Evolutionary conservation across 2,888 invertebrate genomes (phyloP), one percentile per base, ranked within the genome.

Genomic region (Eupithecia centaureata): DNA sequence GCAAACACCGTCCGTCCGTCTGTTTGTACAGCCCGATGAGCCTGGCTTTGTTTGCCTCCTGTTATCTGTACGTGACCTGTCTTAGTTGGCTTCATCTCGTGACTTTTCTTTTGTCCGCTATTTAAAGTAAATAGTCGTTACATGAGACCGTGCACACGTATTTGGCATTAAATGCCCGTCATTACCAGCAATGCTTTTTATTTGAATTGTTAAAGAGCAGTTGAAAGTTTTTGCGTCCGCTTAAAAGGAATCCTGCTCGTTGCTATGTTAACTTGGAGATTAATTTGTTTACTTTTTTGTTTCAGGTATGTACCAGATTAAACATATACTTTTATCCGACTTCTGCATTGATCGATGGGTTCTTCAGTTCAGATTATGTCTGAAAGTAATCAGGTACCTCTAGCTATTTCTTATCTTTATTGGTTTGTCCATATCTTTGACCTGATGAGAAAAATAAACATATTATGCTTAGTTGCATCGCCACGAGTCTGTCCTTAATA

Each of bases 21-120:
- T 90, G 86, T 92, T 91, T 92, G 89, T 73, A 59, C 79, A 84
- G 84, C 77, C 85, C 87, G 84, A 88, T 81, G 87, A 89, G 88
- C 61, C 79, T 72, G 77, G 80, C 75, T 78, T 65, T 80, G 85
- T 85, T 84, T 87, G 82, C 82, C 71, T 79, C 79, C 76, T 79
- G 80, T 80, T 86, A 85, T 86, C 84, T 79, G 76, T 82, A 82
- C 86, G 84, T 86, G 88, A 87, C 87, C 88, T 85, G 78, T 77
- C 73, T 76, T 75, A 73, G 79, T 76, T 81, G 80, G 77, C 82
- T 78, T 71, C 77, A 77, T 78, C 78, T 77, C 77, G 74, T 75
- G 73, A 71, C 68, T 82, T 78, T 84, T 79, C 81, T 81, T 80
- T 81, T 82, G 81, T 83, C 75, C 75, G 73, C 82, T 80, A 77